Base-by-base conservation (phyloP, 2,113 vertebrate genomes). In the Eonycteris spelaea region DNA sequence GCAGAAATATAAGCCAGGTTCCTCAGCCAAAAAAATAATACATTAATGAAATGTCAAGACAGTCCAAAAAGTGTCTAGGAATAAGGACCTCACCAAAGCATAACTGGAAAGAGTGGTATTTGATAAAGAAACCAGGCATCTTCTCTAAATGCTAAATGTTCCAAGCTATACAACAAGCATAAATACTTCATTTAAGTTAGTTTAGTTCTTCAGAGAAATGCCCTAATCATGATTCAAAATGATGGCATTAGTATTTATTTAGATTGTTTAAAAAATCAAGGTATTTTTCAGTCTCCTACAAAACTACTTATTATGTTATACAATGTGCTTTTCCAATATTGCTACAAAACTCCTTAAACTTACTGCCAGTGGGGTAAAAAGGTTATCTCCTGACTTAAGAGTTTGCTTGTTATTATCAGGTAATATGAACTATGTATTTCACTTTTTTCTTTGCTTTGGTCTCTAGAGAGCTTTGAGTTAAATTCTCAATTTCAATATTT, bases 151-250 rank as follows among this genome's bases (percentile, higher is more conserved):
- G 55, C 68, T 43, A 43, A 7, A 7, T 78, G 51, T 79, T 95
- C 86, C 73, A 95, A 75, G 51, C 77, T 75, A 83, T 14, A 21
- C n/a, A 95, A 93, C 43, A 74, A 96, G 53, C 45, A 93, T 18
- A 79, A 91, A 63, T 35, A 74, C 40, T 59, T 86, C 67, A 59
- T 61, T 83, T 91, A 90, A 77, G 16, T 92, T 57, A 59, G 45
- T 43, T 94, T 30, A 74, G 12, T 67, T 86, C 95, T 82, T 77
- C 73, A 91, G 53, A 94, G 55, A 94, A 77, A 65, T 65, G 13
- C 9, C 38, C 70, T 85, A 53, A 61, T 65, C 11, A 13, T 53
- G 40, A 95, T 40, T 83, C 26, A 48, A 86, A 96, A 89, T 45
- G 12, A 92, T 38, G n/a, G 43, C 8, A n/a, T 77, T 30, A n/a